These are phyloP conservation scores for Nematostella vectensis DNA, from an alignment of 92 coral and sea anemone genomes.

Conservation along the genomic window DNA sequence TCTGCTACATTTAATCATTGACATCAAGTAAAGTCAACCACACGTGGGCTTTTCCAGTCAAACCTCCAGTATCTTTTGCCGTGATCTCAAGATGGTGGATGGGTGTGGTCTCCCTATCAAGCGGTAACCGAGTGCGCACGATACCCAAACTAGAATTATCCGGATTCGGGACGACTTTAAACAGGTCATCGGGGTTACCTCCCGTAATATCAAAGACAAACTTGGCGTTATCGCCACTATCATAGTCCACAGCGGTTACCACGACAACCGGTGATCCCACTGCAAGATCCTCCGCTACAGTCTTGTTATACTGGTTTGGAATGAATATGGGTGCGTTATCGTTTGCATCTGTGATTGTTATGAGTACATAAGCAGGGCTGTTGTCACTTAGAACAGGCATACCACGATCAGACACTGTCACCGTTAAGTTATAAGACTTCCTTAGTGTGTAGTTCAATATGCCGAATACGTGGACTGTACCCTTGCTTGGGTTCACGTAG, in stretches of 20 bases:
- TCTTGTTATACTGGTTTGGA: slow-evolving; percentile 47
- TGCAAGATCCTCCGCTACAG: slow-evolving; percentile 36
- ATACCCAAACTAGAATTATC: slow-evolving; percentile 55
- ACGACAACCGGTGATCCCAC: slow-evolving; percentile 38
- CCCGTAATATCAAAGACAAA: slow-evolving; percentile 44
- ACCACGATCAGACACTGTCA: slow-evolving; percentile 71
- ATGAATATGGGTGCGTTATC: slow-evolving; percentile 80
- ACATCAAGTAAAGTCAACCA: slow-evolving; percentile 52
- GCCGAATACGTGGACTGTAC: slow-evolving; percentile 82
- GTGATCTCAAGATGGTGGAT: slow-evolving; percentile 61
- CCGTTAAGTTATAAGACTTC: slow-evolving; percentile 54
- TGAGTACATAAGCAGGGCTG: slow-evolving; percentile 39
- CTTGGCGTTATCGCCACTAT: slow-evolving; percentile 58
- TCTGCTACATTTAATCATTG: no score
- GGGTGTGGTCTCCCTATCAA: slow-evolving; percentile 70
- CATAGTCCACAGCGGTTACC: slow-evolving; percentile 67
- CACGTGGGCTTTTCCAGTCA: slow-evolving; percentile 49
- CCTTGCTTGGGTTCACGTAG: slow-evolving; percentile 73
- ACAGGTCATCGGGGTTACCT: slow-evolving; percentile 70
- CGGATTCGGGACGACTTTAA: slow-evolving; percentile 40
- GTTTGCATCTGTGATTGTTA: slow-evolving; percentile 69
- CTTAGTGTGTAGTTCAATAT: slow-evolving; percentile 65
- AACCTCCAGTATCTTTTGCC: slow-evolving; percentile 86
- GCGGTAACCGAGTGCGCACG: slow-evolving; percentile 39
- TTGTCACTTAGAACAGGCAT: slow-evolving; percentile 22